Evolutionary conservation across 1,140 invertebrate genomes (phyloP).

Genomic region (Lutraria rhynchaena): DNA sequence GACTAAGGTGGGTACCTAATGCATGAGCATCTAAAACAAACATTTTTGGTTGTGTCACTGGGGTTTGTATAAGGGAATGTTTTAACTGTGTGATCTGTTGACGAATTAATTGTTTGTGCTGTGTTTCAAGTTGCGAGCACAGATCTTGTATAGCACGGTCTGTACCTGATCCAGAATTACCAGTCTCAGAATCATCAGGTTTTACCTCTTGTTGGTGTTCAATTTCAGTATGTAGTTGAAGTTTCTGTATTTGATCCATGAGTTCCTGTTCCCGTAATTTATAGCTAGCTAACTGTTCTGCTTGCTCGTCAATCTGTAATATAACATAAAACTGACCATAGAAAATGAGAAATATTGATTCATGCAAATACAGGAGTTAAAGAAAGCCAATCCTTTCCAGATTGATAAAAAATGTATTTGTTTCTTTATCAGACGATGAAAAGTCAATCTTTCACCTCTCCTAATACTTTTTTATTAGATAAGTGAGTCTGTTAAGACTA

Average conservation of each 20-base stretch:
- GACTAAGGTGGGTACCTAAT: slow-evolving; percentile 1
- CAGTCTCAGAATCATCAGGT: too few species aligned
- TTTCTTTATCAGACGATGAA: too few species aligned
- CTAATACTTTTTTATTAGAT: too few species aligned
- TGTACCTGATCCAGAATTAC: background rate
- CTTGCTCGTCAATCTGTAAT: slow-evolving; percentile 73
- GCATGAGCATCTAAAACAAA: slow-evolving; percentile 6
- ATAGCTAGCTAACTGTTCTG: slow-evolving; percentile 69
- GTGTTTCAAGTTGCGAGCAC: slow-evolving; percentile 67
- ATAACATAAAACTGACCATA: too few species aligned
- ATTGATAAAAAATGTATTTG: too few species aligned
- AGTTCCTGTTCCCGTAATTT: slow-evolving; percentile 73
- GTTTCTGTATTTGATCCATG: slow-evolving; percentile 67
- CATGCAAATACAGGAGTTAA: too few species aligned
- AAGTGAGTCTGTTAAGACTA: too few species aligned
- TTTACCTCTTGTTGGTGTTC: too few species aligned
- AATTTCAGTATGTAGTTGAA: slow-evolving; percentile 10
- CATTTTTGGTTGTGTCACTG: slow-evolving; percentile 3
- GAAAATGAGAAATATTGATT: too few species aligned
- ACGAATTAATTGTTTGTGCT: slow-evolving; percentile 73
- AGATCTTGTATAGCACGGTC: slow-evolving; percentile 67
- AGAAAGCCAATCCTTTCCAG: too few species aligned
- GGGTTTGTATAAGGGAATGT: slow-evolving; percentile 18
- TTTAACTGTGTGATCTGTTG: slow-evolving; percentile 71
- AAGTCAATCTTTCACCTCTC: too few species aligned